Conservation (phyloP, 2,113 vertebrate genomes). For the Carassius carassius region DNA sequence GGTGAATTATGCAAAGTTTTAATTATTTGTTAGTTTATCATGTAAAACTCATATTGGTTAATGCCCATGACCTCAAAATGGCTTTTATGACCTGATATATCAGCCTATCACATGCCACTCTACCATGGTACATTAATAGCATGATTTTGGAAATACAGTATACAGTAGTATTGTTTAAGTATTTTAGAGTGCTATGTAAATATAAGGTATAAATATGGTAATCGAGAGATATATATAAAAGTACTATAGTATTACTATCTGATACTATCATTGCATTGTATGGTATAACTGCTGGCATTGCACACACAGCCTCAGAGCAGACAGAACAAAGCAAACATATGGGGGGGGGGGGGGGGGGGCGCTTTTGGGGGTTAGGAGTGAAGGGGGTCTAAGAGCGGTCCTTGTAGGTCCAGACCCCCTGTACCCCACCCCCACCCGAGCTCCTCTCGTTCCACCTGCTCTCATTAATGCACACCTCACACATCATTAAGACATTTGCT, state of each 20-base stretch:
- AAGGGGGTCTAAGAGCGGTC: slow-evolving; percentile 33
- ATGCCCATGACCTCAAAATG: neutral
- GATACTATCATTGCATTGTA: neutral
- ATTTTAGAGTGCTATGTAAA: neutral
- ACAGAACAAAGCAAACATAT: neutral
- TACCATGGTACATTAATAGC: neutral
- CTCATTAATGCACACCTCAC: slow-evolving; percentile 88
- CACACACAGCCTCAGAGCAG: neutral
- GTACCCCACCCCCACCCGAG: slow-evolving; percentile 51
- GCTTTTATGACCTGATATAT: neutral
- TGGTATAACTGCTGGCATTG: neutral
- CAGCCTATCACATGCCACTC: neutral
- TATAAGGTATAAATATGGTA: neutral
- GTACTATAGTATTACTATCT: neutral
- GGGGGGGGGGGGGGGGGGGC: neutral
- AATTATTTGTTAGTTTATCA: neutral
- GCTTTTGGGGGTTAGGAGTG: neutral
- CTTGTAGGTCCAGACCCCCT: slow-evolving; percentile 39
- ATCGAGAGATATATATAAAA: neutral
- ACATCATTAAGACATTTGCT: slow-evolving; percentile 97
- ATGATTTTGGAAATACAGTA: neutral
- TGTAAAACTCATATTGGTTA: neutral
- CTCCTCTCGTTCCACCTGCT: slow-evolving; percentile 71
- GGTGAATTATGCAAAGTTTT: neutral
- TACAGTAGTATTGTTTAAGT: neutral